Conservation (phyloP, 2,797 vertebrate genomes). For the Myiotriccus ornatus region DNA sequence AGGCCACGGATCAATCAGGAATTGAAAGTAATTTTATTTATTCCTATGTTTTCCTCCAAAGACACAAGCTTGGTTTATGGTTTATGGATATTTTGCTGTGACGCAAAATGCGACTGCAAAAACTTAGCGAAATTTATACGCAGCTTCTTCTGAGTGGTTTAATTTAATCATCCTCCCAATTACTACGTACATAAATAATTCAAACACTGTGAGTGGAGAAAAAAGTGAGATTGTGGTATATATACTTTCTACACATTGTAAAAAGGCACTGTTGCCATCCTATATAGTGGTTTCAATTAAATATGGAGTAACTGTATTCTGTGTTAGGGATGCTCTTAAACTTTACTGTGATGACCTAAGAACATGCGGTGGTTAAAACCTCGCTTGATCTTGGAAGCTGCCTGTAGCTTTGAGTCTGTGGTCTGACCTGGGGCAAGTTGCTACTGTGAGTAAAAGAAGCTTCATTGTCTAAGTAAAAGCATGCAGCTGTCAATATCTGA, state of each 20-base stretch:
- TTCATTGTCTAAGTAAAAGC: not conserved
- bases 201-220: not conserved
- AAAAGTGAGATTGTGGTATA: not conserved
- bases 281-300: not conserved
- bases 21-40: not conserved
- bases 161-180: constrained; percentile 27
- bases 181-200: constrained; percentile 35
- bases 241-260: not conserved
- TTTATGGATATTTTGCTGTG: not conserved
- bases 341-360: not conserved
- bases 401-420: not conserved
- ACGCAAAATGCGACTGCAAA: not conserved
- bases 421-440: not conserved
- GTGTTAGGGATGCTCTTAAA: not conserved
- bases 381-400: not conserved
- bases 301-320: not conserved
- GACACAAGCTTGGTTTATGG: not conserved
- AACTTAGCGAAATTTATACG: not conserved
- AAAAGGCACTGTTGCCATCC: not conserved
- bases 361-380: not conserved
- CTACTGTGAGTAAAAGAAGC: not conserved
- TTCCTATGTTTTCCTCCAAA: not conserved
- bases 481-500: not conserved
- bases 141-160: not conserved
- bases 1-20: not conserved